Percentiles rank a stretch among this genome's conserved stretches.
Conservation (phyloP, 2,888 invertebrate genomes). For the Catocala nupta region DNA sequence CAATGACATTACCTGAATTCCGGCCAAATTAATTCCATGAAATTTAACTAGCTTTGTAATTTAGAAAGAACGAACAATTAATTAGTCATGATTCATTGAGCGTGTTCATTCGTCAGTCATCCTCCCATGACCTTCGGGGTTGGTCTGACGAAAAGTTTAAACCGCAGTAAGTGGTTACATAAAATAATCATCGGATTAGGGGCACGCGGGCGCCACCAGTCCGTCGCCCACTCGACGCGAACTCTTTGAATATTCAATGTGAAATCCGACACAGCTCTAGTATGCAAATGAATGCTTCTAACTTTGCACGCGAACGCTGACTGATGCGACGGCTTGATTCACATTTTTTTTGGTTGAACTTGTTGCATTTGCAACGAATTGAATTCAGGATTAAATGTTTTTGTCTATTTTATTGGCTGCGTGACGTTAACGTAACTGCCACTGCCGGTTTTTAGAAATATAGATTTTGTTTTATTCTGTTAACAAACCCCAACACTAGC, state of each 20-base stretch:
- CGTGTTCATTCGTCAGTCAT: too few species aligned
- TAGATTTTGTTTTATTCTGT: too few species aligned
- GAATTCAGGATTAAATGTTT: too few species aligned
- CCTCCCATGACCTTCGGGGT: too few species aligned
- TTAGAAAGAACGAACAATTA: too few species aligned
- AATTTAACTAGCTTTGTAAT: too few species aligned
- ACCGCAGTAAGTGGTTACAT: constrained; percentile 34
- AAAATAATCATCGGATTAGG: constrained; percentile 14
- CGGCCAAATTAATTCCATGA: too few species aligned
- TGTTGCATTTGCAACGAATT: constrained; percentile 15
- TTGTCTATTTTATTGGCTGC: too few species aligned
- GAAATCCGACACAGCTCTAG: constrained; percentile 29
- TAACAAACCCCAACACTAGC: too few species aligned
- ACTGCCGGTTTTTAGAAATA: too few species aligned
- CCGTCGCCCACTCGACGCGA: constrained; percentile 13
- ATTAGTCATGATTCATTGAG: too few species aligned
- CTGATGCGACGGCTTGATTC: constrained; percentile 11
- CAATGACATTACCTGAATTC: too few species aligned
- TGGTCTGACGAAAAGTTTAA: constrained; percentile 30
- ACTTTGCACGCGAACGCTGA: constrained; percentile 21
- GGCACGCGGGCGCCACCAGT: not conserved
- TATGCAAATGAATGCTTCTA: constrained; percentile 47
- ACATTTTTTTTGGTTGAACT: constrained; percentile 9
- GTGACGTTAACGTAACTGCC: not conserved
- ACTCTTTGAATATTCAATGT: constrained; percentile 51